Evolutionary conservation across 53 echinoderm and acorn worm genomes (phyloP).

Genomic region (Paracentrotus lividus): DNA sequence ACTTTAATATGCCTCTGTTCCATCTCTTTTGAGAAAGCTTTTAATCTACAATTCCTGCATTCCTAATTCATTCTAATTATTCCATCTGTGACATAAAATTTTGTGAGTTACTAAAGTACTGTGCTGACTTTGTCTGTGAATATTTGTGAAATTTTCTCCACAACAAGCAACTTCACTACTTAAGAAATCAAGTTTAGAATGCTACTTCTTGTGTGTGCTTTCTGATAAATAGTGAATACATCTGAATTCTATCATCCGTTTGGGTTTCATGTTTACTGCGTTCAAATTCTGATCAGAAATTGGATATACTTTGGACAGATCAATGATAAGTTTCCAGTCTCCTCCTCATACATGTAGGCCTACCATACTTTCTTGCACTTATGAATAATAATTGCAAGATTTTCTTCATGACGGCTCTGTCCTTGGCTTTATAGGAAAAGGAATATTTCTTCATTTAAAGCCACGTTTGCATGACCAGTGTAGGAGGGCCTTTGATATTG

Average conservation of each 20-base stretch:
- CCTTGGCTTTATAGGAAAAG: background rate
- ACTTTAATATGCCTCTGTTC: background rate
- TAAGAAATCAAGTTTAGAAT: no score
- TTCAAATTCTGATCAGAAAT: background rate
- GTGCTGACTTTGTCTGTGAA: no score
- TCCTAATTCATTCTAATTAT: background rate
- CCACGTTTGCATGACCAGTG: background rate
- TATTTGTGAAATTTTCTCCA: no score
- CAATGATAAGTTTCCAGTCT: background rate
- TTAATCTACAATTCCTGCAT: conserved; percentile 7
- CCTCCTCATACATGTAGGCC: background rate
- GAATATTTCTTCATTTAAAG: conserved; percentile 6
- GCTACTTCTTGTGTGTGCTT: background rate
- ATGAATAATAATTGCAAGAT: background rate
- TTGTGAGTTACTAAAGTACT: no score
- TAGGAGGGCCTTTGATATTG: background rate
- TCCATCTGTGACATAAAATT: no score
- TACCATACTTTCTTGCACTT: background rate
- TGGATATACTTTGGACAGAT: background rate
- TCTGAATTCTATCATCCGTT: background rate
- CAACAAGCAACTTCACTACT: no score
- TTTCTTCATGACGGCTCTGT: background rate
- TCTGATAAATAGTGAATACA: conserved; percentile 3
- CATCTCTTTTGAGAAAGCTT: background rate
- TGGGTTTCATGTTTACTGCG: background rate